These are phyloP conservation scores for Heterodera filipjevi DNA, from an alignment of 2,888 invertebrate genomes.

Conservation along the genomic window DNA sequence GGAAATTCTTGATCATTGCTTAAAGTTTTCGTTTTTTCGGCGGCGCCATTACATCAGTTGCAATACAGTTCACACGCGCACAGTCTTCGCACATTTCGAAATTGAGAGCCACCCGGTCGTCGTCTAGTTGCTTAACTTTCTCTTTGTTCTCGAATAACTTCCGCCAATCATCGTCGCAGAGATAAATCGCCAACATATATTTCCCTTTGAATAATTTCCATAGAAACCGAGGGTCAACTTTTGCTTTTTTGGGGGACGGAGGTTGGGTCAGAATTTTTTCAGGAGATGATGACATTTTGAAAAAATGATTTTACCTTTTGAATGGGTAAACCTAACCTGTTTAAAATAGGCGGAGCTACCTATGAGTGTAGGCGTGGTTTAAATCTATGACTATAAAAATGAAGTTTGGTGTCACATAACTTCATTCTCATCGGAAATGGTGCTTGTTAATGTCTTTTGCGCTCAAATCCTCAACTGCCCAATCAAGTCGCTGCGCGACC, in stretches of 20 bases:
- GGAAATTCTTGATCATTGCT: too few species aligned
- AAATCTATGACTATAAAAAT: too few species aligned
- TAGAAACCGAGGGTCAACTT: not conserved
- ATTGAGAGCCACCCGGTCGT: not conserved
- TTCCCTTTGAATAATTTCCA: not conserved
- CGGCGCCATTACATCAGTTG: not conserved
- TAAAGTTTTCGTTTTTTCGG: not conserved
- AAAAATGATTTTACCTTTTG: not conserved
- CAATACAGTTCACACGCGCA: not conserved
- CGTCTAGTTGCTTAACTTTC: not conserved
- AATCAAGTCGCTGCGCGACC: not conserved
- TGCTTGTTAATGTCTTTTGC: not conserved
- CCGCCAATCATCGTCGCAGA: not conserved
- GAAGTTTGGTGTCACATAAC: too few species aligned
- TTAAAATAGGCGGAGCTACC: too few species aligned
- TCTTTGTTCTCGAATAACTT: not conserved
- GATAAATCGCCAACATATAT: not conserved
- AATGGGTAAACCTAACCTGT: not conserved
- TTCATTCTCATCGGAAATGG: too few species aligned
- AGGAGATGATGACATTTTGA: not conserved
- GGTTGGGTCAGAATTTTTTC: not conserved
- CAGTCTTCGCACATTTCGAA: slow-evolving; percentile 9
- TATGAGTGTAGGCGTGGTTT: too few species aligned
- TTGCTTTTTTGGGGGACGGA: not conserved
- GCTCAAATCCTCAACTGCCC: not conserved